A percentile compares a stretch with the other conserved stretches of the same genome.
phyloP scores from a whole-genome alignment of 2,888 invertebrate genomes.

The Calameuta filiformis region DNA sequence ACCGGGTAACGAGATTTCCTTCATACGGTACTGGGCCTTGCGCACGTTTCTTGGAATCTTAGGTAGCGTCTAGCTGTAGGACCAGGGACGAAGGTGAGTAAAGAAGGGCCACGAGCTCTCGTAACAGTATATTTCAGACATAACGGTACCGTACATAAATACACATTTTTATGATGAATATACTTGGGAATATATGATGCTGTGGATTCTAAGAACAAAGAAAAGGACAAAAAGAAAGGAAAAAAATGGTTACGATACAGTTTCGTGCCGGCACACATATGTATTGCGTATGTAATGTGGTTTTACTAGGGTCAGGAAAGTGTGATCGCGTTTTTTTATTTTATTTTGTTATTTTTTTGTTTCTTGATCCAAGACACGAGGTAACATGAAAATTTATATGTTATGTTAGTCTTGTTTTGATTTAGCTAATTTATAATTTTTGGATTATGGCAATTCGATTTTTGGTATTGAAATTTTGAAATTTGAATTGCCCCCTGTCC shows the following conservation, averaged over 20 bases:
- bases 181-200: constrained; percentile 27
- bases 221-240: background rate
- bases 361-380: background rate
- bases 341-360: background rate
- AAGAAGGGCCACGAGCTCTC: background rate
- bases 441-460: background rate
- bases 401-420: background rate
- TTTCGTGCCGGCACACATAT: background rate
- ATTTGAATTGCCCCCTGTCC: background rate
- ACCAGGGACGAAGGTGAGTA: background rate
- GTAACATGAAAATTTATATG: background rate
- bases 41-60: background rate
- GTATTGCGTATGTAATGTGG: background rate
- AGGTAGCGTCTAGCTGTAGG: background rate
- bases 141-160: constrained; percentile 21
- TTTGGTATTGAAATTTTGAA: background rate
- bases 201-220: background rate
- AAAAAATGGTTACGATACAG: background rate
- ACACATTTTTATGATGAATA: constrained; percentile 49
- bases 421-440: background rate
- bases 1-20: background rate
- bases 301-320: background rate
- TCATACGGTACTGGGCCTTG: background rate
- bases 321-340: background rate
- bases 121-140: background rate